A percentile compares a stretch with the other conserved stretches of the same genome.
Evolutionary conservation across 1,140 invertebrate genomes (phyloP).

Genomic region (Bilobella aurantiaca): DNA sequence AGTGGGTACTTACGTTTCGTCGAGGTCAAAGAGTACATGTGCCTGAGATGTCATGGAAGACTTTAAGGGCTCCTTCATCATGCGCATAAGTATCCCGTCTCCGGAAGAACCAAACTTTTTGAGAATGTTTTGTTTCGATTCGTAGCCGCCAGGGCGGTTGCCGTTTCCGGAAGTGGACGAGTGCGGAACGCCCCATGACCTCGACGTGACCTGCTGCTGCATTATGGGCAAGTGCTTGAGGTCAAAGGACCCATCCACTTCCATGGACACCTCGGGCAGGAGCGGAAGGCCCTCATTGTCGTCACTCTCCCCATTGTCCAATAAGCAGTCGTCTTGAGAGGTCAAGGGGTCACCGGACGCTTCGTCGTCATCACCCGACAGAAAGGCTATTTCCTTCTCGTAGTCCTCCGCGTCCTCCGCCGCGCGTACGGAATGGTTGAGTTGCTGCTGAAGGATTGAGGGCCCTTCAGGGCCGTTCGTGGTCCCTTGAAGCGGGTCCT

Average conservation of each 20-base stretch:
- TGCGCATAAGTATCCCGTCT: slow-evolving; percentile 30
- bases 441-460: too few species aligned
- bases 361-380: slow-evolving; percentile 12
- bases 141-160: slow-evolving; percentile 7
- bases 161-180: not conserved
- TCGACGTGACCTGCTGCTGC: not conserved
- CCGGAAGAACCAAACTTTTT: slow-evolving; percentile 8
- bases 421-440: too few species aligned
- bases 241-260: slow-evolving; percentile 7
- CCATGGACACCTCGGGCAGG: slow-evolving; percentile 29
- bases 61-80: slow-evolving; percentile 32
- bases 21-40: not conserved
- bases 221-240: not conserved
- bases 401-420: slow-evolving; percentile 9
- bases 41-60: slow-evolving; percentile 3
- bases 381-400: not conserved
- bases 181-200: not conserved
- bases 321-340: slow-evolving; percentile 7
- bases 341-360: slow-evolving; percentile 19
- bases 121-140: not conserved
- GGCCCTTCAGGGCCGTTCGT: too few species aligned
- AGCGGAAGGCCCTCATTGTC: slow-evolving; percentile 22
- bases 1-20: slow-evolving; percentile 21
- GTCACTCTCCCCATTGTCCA: slow-evolving; percentile 26
- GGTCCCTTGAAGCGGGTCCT: too few species aligned